Evolutionary conservation across 2,113 vertebrate genomes (phyloP), one percentile per base, ranked within the genome.

Genomic region (Caranx ignobilis): DNA sequence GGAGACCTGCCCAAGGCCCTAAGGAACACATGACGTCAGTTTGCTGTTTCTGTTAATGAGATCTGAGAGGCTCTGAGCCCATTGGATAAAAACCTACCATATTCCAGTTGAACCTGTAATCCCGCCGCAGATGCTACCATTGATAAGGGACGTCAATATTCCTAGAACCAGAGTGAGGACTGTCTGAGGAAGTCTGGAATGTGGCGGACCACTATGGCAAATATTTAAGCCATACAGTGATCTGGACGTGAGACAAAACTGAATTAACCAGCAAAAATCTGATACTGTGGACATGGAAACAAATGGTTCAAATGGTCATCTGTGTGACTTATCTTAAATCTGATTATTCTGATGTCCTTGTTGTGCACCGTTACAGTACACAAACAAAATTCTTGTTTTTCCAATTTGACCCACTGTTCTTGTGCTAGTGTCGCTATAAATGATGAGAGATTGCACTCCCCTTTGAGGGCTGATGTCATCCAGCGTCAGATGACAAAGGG

Each of bases 1-100:
- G 60, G 87, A 85, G 60, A 47, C 65, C 69, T 67, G 72, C 45
- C 37, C 16, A n/a, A 71, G 60, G 77, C 87, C 85, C 64, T 52
- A 2, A 31, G 70, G 82, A 81, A 82, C 41, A 21, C 26, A 77
- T 86, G 69, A 91, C 48, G 85, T 88, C 86, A 85, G 71, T 48
- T 71, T 72, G 62, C 59, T 32, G 3, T 73, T 70, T 15, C 61
- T 31, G 13, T 70, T 86, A 91, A 90, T 81, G 76, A 86, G 79
- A 89, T 82, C 61, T 68, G 41, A 72, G 35, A 50, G 69, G 63
- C 61, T 41, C 54, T 52, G 43, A 72, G 67, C 48, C n/a, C 37
- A 21, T 4, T 70, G 56, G 76, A 59, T 74, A 84, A 75, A 56
- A 67, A 43, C 41, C 11, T 6, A 11, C 32, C 35, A 56, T 48